A percentile compares a stretch with the other conserved stretches of the same genome.
These are phyloP conservation scores for Drosophila quinaria DNA, from an alignment of 2,888 invertebrate species.

Conservation along the genomic window DNA sequence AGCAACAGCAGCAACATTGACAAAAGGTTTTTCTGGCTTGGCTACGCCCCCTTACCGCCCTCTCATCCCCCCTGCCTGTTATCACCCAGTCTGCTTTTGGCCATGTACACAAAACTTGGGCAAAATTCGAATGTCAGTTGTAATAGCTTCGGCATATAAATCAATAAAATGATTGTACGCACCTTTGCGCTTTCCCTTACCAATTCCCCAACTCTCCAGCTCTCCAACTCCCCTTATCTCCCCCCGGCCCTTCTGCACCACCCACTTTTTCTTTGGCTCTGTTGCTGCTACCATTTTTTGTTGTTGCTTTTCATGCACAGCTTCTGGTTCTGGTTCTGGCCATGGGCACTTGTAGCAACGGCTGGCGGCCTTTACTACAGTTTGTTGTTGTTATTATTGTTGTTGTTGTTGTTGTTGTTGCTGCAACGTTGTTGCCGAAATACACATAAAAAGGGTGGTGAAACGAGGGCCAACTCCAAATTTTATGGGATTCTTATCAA, in stretches of 20 bases:
- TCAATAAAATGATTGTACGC: constrained; percentile 84
- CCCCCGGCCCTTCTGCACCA: background rate
- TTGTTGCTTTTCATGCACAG: constrained; percentile 55
- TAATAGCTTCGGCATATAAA: constrained; percentile 84
- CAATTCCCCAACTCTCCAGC: too few species aligned
- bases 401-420: constrained; percentile 34
- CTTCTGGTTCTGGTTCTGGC: constrained; percentile 52
- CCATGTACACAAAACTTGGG: constrained; percentile 54
- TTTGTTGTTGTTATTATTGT: constrained; percentile 31
- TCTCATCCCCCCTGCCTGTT: background rate
- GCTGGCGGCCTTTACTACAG: constrained; percentile 55
- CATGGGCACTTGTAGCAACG: constrained; percentile 65
- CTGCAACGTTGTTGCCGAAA: constrained; percentile 53
- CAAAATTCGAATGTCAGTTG: constrained; percentile 82
- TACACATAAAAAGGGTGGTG: constrained; percentile 47
- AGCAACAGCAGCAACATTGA: constrained; percentile 49
- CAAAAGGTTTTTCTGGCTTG: constrained; percentile 47
- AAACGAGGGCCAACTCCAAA: constrained; percentile 38
- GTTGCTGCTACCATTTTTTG: constrained; percentile 44
- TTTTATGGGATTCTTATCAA: constrained; percentile 2
- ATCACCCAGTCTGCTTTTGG: constrained; percentile 8
- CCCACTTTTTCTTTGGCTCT: background rate
- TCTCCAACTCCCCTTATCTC: background rate
- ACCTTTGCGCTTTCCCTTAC: constrained; percentile 66
- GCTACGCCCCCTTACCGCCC: background rate